Evolutionary conservation across 1,140 invertebrate species (phyloP).

Genomic region (Nephotettix cincticeps): DNA sequence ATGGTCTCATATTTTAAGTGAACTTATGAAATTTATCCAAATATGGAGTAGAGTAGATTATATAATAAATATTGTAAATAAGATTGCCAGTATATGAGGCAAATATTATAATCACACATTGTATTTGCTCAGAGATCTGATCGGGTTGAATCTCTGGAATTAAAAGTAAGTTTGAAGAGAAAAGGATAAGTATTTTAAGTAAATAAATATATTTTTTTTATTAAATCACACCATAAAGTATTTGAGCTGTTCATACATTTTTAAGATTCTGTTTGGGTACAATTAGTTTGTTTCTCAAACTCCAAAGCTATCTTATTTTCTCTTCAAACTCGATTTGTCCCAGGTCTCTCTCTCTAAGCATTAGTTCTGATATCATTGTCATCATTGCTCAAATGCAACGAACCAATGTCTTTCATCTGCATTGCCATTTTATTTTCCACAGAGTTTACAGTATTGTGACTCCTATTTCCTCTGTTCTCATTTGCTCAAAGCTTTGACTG

Average conservation of each 20-base stretch:
- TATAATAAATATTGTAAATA: no score
- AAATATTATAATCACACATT: no score
- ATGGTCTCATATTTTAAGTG: constrained; percentile 17
- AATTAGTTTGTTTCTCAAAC: no score
- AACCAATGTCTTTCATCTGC: constrained; percentile 20
- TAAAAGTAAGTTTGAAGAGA: background rate
- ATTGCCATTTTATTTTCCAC: constrained; percentile 19
- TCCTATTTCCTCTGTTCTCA: background rate
- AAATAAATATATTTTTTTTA: no score
- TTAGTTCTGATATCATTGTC: background rate
- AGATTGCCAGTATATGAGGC: no score
- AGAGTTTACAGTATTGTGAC: background rate
- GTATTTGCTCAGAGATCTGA: no score
- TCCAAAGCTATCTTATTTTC: no score
- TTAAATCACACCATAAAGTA: no score
- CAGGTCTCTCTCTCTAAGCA: background rate
- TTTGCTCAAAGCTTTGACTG: constrained; percentile 16
- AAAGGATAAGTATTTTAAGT: background rate
- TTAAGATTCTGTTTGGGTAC: no score
- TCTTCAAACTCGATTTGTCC: background rate
- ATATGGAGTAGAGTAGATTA: background rate
- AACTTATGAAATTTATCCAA: constrained; percentile 10
- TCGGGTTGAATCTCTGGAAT: background rate
- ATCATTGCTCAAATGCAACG: constrained; percentile 2
- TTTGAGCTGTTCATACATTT: no score